These are phyloP conservation scores for Cryptocephalus moraei DNA, from an alignment of 2,888 invertebrate genomes.

Conservation along the genomic window DNA sequence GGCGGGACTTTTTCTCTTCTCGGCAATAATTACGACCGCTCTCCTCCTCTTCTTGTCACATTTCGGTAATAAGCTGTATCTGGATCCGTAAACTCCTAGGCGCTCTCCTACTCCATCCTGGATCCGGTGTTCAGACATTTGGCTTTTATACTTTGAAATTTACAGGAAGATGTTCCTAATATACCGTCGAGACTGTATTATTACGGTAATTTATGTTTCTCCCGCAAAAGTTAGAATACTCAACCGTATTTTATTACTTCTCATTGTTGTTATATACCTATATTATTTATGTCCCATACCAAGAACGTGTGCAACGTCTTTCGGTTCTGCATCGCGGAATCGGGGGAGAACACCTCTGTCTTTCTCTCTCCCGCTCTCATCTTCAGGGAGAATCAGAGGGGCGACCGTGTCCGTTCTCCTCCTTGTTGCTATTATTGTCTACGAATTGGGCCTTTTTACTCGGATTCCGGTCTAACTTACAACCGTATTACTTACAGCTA, in stretches of 20 bases:
- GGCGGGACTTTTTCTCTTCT: not conserved
- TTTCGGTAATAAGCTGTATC: conserved; percentile 18
- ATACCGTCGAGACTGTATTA: conserved; percentile 25
- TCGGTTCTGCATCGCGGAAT: conserved; percentile 1
- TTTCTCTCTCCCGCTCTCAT: too few relatives aligned
- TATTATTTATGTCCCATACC: conserved; percentile 4
- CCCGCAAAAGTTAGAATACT: conserved; percentile 17
- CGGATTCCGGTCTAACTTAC: too few relatives aligned
- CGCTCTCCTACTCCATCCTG: conserved; percentile 8
- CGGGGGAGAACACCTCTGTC: too few relatives aligned
- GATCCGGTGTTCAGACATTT: conserved; percentile 16
- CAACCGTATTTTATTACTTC: conserved; percentile 19
- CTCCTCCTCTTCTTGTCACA: conserved; percentile 9
- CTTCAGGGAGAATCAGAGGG: too few relatives aligned
- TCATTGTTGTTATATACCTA: conserved; percentile 19
- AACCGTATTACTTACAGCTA: too few relatives aligned
- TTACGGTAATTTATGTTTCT: conserved; percentile 24
- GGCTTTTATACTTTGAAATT: conserved; percentile 20
- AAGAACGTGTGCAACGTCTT: conserved; percentile 12
- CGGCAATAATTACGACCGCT: not conserved
- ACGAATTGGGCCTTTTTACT: too few relatives aligned
- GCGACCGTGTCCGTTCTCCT: too few relatives aligned
- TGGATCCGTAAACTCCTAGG: conserved; percentile 17
- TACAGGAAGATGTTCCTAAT: conserved; percentile 22
- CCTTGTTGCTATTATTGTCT: too few relatives aligned